phyloP scores from a whole-genome alignment of 2,888 invertebrate species.

The Cybosia mesomella region DNA sequence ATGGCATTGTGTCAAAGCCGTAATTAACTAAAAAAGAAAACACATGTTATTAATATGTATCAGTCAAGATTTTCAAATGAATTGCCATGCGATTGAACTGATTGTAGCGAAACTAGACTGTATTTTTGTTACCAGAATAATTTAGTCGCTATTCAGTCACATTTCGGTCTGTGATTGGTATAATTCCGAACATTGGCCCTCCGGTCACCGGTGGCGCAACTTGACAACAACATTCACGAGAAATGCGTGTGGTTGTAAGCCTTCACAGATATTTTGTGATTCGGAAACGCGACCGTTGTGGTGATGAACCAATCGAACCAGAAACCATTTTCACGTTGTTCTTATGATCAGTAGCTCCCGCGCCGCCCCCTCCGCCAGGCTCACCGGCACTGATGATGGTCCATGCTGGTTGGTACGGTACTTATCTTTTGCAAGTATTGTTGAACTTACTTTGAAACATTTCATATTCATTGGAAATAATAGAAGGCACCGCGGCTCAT shows the following conservation, averaged over 20 bases:
- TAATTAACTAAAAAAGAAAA: no score
- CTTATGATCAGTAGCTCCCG: slow-evolving; percentile 1
- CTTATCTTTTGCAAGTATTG: background rate
- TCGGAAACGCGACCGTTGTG: background rate
- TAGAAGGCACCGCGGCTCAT: background rate
- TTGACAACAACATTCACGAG: background rate
- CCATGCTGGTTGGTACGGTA: background rate
- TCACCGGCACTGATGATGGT: background rate
- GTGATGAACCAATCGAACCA: slow-evolving; percentile 3
- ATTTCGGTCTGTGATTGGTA: no score
- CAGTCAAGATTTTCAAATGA: no score
- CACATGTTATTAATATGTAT: no score
- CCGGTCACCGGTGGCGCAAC: background rate
- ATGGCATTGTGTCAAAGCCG: no score
- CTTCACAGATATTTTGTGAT: background rate
- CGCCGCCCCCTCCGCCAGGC: background rate
- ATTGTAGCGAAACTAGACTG: no score
- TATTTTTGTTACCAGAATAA: no score
- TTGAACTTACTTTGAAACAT: background rate
- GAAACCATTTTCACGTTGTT: slow-evolving; percentile 14
- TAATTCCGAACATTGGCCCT: no score
- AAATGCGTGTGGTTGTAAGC: background rate
- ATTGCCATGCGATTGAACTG: no score
- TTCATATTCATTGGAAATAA: background rate
- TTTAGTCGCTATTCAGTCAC: no score